Base-by-base conservation (phyloP, 2,113 vertebrate species). In the Zosterops japonicus region DNA sequence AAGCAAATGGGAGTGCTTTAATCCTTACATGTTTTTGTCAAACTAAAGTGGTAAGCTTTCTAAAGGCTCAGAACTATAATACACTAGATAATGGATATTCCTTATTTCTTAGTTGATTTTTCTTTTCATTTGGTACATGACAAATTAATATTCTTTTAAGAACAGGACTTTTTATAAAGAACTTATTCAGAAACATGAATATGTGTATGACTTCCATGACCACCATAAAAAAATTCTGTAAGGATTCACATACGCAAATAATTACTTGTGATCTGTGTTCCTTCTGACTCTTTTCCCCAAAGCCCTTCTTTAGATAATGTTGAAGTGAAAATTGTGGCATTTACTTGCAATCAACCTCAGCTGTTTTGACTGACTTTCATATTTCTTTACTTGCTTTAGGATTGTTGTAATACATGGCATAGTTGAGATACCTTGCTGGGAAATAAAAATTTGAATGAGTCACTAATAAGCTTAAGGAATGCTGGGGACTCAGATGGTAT, bases 121-220 rank as follows among this genome's bases (percentile, higher is more conserved):
- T 46, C n/a, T 82, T 71, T 13, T 24, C 1, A 11, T 35, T 68
- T 55, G 2, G 0, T 49, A 28, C 12, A 29, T 1, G 5, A 15
- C 0, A 71, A 46, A 72, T 31, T 13, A 50, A 29, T 13, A 2
- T 46, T 53, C 33, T n/a, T 70, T 56, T 28, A 53, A 83, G 59
- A 52, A 5, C 2, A 69, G 1, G 0, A 2, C 6, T 72, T 46
- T 41, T 18, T 6, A 3, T 5, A n/a, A n/a, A 47, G 76, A 82
- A 9, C 1, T 1, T 75, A 8, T 72, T 90, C 22, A 57, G 16
- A 53, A 90, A 56, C n/a, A 2, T 16, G 2, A 65, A 42, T 69
- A 52, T 47, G 3, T 41, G 2, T 11, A 41, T 69, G 19, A 15
- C 44, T 84, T 72, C 46, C 21, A 28, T 60, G 4, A 69, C 2